Base-by-base conservation (phyloP, 2,113 vertebrate genomes). In the Acanthochromis polyacanthus region DNA sequence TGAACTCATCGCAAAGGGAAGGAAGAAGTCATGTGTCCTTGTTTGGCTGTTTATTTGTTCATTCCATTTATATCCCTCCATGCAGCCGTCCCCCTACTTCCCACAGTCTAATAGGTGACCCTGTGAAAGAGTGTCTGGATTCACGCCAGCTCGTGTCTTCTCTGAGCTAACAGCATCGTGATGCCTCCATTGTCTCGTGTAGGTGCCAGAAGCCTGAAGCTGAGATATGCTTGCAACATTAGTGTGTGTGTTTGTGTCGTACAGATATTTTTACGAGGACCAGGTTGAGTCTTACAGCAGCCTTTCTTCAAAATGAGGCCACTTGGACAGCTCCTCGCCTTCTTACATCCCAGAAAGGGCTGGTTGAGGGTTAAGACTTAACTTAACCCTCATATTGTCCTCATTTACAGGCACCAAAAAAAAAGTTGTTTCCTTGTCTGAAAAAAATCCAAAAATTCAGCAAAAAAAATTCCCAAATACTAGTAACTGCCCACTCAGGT, bases 31-130 rank as follows among this genome's bases (percentile, higher is more conserved):
- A 82, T 36, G 56, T 68, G 68, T 83, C 62, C 52, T 4, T 51
- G 30, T 55, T 71, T 56, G 28, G 36, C 30, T 68, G 66, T 84
- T 83, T 89, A 62, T 85, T 87, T 87, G 73, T 73, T 71, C 60
- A 17, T 73, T 88, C 81, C 79, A 82, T 79, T 77, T 81, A 58
- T 82, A 82, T 71, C 78, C 61, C 48, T 50, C 67, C 80, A 74
- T 79, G 61, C 71, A 83, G 36, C 57, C 17, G 6, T 64, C 66
- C 32, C 32, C 53, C 23, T 23, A 67, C 69, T 75, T 81, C 70
- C 86, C 76, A 86, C 82, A 84, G 71, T 45, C 52, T 68, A 72
- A 70, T 77, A 70, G 69, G 59, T 77, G 65, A 82, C 66, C 77
- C 56, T 38, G 51, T 3, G 11, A 70, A 84, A 48, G 56, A 66